These are phyloP conservation scores for Epizoanthus stellaris DNA, from an alignment of 92 coral and sea anemone species.

Conservation along the genomic window DNA sequence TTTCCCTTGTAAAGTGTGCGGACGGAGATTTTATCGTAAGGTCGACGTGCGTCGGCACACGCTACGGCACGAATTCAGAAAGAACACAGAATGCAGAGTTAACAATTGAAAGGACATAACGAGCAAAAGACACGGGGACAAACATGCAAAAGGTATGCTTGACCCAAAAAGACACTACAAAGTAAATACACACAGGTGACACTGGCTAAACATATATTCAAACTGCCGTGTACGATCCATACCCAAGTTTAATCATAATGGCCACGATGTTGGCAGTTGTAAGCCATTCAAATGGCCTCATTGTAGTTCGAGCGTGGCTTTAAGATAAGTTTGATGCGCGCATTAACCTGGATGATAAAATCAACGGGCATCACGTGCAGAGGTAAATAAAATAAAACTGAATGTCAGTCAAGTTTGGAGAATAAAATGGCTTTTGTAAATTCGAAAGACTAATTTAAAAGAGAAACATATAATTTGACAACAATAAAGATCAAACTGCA, in stretches of 20 bases:
- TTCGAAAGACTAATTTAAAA: neutral
- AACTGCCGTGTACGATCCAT: too few species aligned
- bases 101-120: neutral
- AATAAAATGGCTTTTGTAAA: constrained; percentile 3
- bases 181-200: too few species aligned
- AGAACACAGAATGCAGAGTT: constrained; percentile 44
- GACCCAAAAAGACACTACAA: neutral
- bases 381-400: neutral
- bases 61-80: constrained; percentile 79
- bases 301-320: constrained; percentile 5
- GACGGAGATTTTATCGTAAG: constrained; percentile 83
- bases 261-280: neutral
- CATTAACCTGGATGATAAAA: neutral
- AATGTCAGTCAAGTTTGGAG: neutral
- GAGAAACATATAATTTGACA: neutral
- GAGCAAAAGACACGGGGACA: neutral
- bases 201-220: too few species aligned
- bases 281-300: constrained; percentile 1
- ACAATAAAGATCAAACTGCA: constrained; percentile 12
- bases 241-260: neutral
- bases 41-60: constrained; percentile 91
- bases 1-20: constrained; percentile 86
- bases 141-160: neutral
- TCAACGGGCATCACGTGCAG: neutral
- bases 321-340: neutral